A percentile compares a stretch with the other conserved stretches of the same genome.
Evolutionary conservation across 2,113 vertebrate species (phyloP).

Genomic region (Rutilus rutilus): DNA sequence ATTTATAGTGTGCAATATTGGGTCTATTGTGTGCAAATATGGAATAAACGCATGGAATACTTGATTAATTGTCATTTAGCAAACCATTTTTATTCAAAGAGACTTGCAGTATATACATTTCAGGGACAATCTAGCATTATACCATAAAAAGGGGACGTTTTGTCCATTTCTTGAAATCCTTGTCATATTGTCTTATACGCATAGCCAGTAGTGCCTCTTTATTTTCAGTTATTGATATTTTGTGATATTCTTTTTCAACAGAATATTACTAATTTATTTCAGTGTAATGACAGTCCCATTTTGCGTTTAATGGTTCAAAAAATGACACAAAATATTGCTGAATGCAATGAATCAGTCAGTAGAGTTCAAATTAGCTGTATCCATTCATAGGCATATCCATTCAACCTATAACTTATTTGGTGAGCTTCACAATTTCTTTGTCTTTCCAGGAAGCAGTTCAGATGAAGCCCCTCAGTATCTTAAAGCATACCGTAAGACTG

Average conservation of each 20-base stretch:
- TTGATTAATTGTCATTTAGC: not conserved
- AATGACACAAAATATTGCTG: not conserved
- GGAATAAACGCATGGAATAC: not conserved
- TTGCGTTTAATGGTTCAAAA: not conserved
- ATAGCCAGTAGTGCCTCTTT: not conserved
- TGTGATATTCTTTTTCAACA: not conserved
- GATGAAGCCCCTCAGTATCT: not conserved
- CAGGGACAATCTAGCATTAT: not conserved
- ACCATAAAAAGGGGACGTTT: not conserved
- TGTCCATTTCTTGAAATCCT: not conserved
- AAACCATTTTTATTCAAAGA: not conserved
- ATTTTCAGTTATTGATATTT: not conserved
- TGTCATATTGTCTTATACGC: not conserved
- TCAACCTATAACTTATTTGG: not conserved
- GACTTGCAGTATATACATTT: not conserved
- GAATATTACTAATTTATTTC: not conserved
- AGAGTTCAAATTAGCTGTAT: not conserved
- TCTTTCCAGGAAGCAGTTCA: not conserved
- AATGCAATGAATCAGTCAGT: not conserved
- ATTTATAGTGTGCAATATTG: too few relatives aligned
- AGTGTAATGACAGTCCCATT: not conserved
- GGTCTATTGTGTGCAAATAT: not conserved
- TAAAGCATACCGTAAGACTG: slow-evolving; percentile 45
- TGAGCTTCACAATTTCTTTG: not conserved
- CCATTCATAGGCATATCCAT: not conserved